Base-by-base conservation (phyloP, 2,888 invertebrate genomes). In the Ashinkailepas kermadecensis region DNA sequence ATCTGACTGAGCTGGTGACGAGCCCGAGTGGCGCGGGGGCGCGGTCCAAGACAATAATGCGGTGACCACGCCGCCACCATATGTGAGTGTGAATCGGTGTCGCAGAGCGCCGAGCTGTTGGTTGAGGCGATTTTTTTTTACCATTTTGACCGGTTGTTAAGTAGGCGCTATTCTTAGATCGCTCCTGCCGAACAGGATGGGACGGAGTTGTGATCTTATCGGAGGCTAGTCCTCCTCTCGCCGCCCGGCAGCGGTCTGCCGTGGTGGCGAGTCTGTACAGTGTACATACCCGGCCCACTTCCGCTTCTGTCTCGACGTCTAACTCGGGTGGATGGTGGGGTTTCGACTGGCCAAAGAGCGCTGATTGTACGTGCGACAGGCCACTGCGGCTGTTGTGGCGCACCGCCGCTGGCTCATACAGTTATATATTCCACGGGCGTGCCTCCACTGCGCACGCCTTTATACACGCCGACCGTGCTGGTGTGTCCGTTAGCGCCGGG, bases 21-120 rank as follows among this genome's bases (percentile, higher is more conserved):
- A 39, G 39, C 39, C 64, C 64, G 18, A 21, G 64, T 9, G 21
- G 64, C 64, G n/a, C 82, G 83, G 83, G 83, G 39, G 39, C 39
- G 39, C 39, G 39, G 39, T 39, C 39, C 39, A 39, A 39, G 39
- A 39, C 39, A 39, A 39, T 39, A 39, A 39, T 39, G 39, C 39
- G 39, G 39, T 39, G 39, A 39, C 39, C 39, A 39, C 39, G 39
- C 39, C 39, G 39, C 39, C 4, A 39, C 39, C 39, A 4, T 39
- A 39, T 39, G 39, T 39, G 39, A 39, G 39, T 39, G 39, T 39
- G 39, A 39, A 39, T 39, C 39, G 1, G 39, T 39, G 39, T 39
- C 39, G 39, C 39, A 1, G 39, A 39, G 39, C 39, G 39, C 39
- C 4, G 39, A 39, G 2, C 39, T 39, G 39, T 39, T 39, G 18